Percentiles rank a stretch among this genome's conserved stretches.
Conservation (phyloP, 1,140 invertebrate species). For the Nasonia giraulti region DNA sequence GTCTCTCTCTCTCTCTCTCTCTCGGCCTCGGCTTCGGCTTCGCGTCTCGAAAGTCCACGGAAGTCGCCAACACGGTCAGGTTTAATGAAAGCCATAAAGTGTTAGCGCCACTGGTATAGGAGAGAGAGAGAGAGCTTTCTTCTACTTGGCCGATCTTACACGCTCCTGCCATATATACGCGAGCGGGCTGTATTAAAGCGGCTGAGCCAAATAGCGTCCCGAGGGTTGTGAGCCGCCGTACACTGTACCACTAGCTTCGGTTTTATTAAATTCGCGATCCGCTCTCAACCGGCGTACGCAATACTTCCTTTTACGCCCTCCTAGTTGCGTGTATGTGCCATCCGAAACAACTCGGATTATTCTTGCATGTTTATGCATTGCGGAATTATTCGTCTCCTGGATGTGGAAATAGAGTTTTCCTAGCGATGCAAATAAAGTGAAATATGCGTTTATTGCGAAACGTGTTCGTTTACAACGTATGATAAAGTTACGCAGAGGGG, state of each 20-base stretch:
- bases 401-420: too few relatives aligned
- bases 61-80: conserved; percentile 55
- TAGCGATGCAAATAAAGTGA: too few relatives aligned
- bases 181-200: conserved; percentile 14
- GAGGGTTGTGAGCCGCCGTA: neutral
- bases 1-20: too few relatives aligned
- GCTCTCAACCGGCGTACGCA: neutral
- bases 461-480: too few relatives aligned
- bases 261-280: conserved; percentile 38
- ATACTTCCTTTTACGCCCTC: neutral
- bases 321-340: neutral
- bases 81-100: conserved; percentile 68
- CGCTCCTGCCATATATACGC: neutral
- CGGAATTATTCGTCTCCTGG: neutral
- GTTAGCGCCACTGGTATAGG: conserved; percentile 11
- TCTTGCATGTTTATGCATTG: neutral
- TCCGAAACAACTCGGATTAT: neutral
- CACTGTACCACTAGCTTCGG: neutral
- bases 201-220: conserved; percentile 19
- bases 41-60: conserved; percentile 40
- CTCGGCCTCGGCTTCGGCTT: neutral
- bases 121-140: neutral
- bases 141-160: conserved; percentile 31
- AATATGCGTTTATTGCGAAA: too few relatives aligned
- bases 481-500: too few relatives aligned